Conservation (phyloP, 1,140 invertebrate species). For the Mycetomoellerius zeteki region DNA sequence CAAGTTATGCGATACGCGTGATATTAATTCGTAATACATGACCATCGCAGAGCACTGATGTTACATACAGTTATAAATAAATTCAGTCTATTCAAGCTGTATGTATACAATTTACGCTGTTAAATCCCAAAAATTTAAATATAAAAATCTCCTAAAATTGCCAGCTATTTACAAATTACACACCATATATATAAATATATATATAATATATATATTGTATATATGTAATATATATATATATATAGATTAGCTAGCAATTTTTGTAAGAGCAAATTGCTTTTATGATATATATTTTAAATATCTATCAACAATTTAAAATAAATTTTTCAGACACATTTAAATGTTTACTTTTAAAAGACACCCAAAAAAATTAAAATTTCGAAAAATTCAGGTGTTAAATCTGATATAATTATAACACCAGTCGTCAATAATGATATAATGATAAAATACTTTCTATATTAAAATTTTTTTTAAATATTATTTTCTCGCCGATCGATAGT, state of each 20-base stretch:
- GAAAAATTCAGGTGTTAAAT: slow-evolving; percentile 4
- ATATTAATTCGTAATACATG: slow-evolving; percentile 58
- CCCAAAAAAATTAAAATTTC: not conserved
- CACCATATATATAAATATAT: not conserved
- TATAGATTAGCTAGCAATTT: slow-evolving; percentile 5
- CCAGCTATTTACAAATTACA: slow-evolving; percentile 34
- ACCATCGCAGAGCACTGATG: slow-evolving; percentile 24
- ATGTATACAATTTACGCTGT: slow-evolving; percentile 34
- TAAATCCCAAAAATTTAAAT: slow-evolving; percentile 59
- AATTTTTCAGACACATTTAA: not conserved
- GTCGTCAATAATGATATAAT: slow-evolving; percentile 50
- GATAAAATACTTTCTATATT: slow-evolving; percentile 49
- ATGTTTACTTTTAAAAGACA: too few relatives aligned
- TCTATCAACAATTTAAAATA: slow-evolving; percentile 10
- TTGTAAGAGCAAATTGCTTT: not conserved
- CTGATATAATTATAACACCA: slow-evolving; percentile 17
- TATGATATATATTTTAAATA: slow-evolving; percentile 5
- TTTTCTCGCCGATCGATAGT: slow-evolving; percentile 81
- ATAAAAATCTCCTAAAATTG: slow-evolving; percentile 54
- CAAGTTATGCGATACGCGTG: slow-evolving; percentile 12
- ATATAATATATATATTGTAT: too few relatives aligned
- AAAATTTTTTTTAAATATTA: slow-evolving; percentile 70
- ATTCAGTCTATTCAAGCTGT: not conserved
- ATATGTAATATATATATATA: too few relatives aligned
- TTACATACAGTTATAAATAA: slow-evolving; percentile 25